phyloP scores from a whole-genome alignment of 2,113 vertebrate species.

The Lepus americanus region DNA sequence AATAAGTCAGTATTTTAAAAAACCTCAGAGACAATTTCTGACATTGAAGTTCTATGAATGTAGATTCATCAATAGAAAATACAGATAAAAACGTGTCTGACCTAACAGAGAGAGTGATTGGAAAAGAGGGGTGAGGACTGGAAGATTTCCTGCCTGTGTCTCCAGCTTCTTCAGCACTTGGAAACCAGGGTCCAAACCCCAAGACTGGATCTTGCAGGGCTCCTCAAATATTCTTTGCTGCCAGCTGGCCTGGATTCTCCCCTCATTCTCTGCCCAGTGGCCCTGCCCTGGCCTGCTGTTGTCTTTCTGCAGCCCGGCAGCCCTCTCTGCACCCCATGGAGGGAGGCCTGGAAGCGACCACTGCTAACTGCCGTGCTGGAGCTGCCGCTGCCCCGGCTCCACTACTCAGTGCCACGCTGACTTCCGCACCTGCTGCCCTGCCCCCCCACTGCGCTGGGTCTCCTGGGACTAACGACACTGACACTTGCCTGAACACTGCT shows the following conservation, averaged over 20 bases:
- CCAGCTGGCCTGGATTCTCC: neutral
- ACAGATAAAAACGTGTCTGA: neutral
- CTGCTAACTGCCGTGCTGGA: neutral
- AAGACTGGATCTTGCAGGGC: neutral
- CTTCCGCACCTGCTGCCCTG: neutral
- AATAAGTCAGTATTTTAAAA: neutral
- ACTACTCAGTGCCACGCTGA: neutral
- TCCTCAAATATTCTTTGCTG: neutral
- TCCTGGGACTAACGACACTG: neutral
- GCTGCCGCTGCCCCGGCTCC: neutral
- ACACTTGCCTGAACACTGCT: neutral
- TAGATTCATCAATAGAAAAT: neutral
- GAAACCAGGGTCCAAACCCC: neutral
- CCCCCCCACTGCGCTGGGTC: no score
- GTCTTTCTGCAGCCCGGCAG: accelerated
- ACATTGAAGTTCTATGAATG: neutral
- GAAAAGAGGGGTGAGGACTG: neutral
- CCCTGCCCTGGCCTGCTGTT: neutral
- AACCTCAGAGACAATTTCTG: neutral
- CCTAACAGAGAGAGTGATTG: neutral
- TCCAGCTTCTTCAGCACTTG: neutral
- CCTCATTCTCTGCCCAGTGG: neutral
- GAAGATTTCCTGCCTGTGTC: neutral
- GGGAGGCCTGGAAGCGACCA: neutral
- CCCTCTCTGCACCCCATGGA: no score